These are phyloP conservation scores for Seriola aureovittata DNA, from an alignment of 2,113 vertebrate genomes.

Conservation along the genomic window DNA sequence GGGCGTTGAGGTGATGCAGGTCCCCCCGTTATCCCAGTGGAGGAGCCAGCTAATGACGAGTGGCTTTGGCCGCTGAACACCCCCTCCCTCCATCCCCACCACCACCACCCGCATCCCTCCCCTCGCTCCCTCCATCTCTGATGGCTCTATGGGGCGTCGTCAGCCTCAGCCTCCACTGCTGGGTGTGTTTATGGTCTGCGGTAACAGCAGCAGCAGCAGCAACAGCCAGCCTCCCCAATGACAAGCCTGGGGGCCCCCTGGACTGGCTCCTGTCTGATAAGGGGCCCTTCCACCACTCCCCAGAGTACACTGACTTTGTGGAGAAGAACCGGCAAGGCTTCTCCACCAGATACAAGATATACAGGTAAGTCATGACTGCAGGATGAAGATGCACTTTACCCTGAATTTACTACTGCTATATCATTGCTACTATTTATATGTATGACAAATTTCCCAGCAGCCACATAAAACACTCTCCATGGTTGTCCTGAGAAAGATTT, in stretches of 20 bases:
- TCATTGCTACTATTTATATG: background rate
- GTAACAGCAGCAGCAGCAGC: constrained; percentile 76
- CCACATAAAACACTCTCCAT: background rate
- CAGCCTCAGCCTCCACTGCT: constrained; percentile 97
- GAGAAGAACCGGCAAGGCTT: constrained; percentile 98
- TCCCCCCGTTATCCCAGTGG: constrained; percentile 88
- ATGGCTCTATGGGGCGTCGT: constrained; percentile 99
- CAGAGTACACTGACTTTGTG: constrained; percentile 98
- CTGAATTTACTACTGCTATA: background rate
- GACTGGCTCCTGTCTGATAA: constrained; percentile 99
- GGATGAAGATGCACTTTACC: constrained; percentile 10
- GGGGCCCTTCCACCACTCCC: constrained; percentile 98
- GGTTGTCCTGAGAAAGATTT: constrained; percentile 9
- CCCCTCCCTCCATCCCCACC: constrained; percentile 79
- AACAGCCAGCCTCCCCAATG: constrained; percentile 89
- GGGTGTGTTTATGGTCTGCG: constrained; percentile 83
- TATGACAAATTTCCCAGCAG: constrained; percentile 12
- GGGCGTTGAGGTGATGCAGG: constrained; percentile 93
- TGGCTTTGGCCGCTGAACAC: constrained; percentile 80
- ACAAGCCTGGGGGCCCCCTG: constrained; percentile 94
- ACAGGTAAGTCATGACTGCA: constrained; percentile 88
- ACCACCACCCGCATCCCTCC: constrained; percentile 70
- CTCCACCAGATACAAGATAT: constrained; percentile 99
- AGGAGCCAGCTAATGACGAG: constrained; percentile 91
- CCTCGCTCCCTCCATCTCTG: constrained; percentile 88